Conservation (phyloP, 2,113 vertebrate genomes). For the Ctenodactylus gundi region DNA sequence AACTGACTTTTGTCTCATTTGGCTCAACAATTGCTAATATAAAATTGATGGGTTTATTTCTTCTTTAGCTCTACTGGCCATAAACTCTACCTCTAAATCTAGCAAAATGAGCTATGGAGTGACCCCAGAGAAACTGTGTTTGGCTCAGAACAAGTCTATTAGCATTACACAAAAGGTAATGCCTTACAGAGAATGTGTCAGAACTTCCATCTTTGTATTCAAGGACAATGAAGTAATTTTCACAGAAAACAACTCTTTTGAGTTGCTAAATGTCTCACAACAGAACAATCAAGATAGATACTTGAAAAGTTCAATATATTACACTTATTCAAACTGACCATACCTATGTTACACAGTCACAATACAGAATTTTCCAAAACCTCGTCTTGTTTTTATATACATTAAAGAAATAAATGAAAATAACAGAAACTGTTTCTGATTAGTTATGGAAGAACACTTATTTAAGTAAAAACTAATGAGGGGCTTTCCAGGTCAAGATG, state of each 20-base stretch:
- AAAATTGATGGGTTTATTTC: conserved; percentile 52
- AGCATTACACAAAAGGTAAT: conserved; percentile 56
- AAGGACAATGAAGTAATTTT: conserved; percentile 52
- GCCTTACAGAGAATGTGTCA: conserved; percentile 28
- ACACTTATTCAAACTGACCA: neutral
- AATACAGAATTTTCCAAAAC: neutral
- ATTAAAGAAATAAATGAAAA: conserved; percentile 22
- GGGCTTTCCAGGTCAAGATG: no score
- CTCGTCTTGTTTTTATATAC: conserved; percentile 29
- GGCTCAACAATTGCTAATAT: conserved; percentile 30
- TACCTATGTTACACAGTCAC: neutral
- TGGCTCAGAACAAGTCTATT: conserved; percentile 29
- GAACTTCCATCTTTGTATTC: conserved; percentile 50
- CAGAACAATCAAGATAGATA: conserved; percentile 32
- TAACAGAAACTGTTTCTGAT: conserved; percentile 18
- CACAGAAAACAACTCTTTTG: conserved; percentile 16
- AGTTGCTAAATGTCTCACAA: conserved; percentile 49
- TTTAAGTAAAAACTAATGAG: conserved; percentile 24
- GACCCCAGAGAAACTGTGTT: conserved; percentile 46
- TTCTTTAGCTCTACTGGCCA: neutral
- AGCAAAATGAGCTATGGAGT: conserved; percentile 22
- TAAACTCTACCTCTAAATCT: conserved; percentile 16
- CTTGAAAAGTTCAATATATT: conserved; percentile 41
- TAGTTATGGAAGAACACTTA: conserved; percentile 8
- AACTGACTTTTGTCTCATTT: conserved; percentile 31